Conservation (phyloP, 2,113 vertebrate genomes). For the Zingel zingel region DNA sequence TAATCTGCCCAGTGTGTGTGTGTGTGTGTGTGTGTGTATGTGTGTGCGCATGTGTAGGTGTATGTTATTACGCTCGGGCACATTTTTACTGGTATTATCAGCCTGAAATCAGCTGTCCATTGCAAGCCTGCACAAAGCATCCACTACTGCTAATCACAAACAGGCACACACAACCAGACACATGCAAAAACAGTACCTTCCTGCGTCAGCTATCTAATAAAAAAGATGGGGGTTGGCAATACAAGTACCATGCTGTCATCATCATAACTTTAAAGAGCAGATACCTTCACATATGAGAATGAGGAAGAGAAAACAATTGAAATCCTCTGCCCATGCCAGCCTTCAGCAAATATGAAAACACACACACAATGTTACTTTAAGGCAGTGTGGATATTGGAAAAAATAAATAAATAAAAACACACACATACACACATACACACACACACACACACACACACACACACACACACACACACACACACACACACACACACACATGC, state of each 20-base stretch:
- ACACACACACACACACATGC: background rate
- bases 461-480: background rate
- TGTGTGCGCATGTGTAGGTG: slow-evolving; percentile 57
- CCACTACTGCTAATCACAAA: slow-evolving; percentile 70
- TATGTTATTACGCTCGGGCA: slow-evolving; percentile 56
- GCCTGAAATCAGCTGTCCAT: slow-evolving; percentile 90
- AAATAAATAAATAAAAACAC: background rate
- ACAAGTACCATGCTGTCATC: slow-evolving; percentile 48
- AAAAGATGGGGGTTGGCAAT: slow-evolving; percentile 31
- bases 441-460: background rate
- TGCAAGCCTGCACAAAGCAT: slow-evolving; percentile 88
- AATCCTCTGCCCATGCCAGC: slow-evolving; percentile 16
- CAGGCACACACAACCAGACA: slow-evolving; percentile 33
- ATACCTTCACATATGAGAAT: slow-evolving; percentile 43
- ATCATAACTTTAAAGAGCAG: slow-evolving; percentile 62
- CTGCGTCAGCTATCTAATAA: slow-evolving; percentile 58
- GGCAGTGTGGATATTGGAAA: background rate
- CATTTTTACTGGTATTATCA: slow-evolving; percentile 90
- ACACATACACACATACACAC: background rate
- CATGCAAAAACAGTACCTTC: slow-evolving; percentile 38
- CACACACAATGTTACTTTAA: slow-evolving; percentile 57
- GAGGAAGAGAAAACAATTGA: slow-evolving; percentile 35
- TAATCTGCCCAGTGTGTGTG: slow-evolving; percentile 73
- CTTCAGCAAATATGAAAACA: slow-evolving; percentile 35
- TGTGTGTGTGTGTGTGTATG: slow-evolving; percentile 64